phyloP scores from a whole-genome alignment of 2,888 invertebrate species.

The Steinernema scapterisci region DNA sequence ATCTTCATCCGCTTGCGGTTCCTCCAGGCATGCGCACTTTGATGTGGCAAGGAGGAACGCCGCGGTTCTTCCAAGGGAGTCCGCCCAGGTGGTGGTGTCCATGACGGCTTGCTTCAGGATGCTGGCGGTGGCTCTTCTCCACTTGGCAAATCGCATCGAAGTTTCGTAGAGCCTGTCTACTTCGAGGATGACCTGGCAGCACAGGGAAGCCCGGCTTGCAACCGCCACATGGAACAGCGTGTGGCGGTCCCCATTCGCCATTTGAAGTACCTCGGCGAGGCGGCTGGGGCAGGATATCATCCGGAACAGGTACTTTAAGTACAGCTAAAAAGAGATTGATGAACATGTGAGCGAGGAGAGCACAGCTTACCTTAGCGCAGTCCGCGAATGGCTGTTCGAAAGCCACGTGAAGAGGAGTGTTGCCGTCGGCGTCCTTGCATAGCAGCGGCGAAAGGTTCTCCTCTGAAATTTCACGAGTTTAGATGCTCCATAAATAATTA shows the following conservation, averaged over 20 bases:
- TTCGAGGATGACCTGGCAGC: not conserved
- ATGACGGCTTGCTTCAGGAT: not conserved
- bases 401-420: not conserved
- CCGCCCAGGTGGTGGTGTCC: not conserved
- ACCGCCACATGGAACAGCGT: conserved; percentile 5
- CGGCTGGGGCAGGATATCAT: not conserved
- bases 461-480: not conserved
- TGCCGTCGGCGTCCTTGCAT: not conserved
- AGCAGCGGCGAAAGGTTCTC: not conserved
- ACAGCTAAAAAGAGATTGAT: not conserved
- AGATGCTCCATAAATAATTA: not conserved
- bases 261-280: not conserved
- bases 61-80: not conserved
- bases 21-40: not conserved
- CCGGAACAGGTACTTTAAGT: not conserved
- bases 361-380: not conserved
- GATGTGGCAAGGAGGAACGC: not conserved
- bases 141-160: not conserved
- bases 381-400: not conserved
- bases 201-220: not conserved
- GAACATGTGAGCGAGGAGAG: not conserved
- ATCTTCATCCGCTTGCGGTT: not conserved
- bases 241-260: not conserved
- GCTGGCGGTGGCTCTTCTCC: not conserved
- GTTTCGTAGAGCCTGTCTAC: conserved; percentile 15